phyloP scores from a whole-genome alignment of 2,113 vertebrate species.

The Actinemys pallida region DNA sequence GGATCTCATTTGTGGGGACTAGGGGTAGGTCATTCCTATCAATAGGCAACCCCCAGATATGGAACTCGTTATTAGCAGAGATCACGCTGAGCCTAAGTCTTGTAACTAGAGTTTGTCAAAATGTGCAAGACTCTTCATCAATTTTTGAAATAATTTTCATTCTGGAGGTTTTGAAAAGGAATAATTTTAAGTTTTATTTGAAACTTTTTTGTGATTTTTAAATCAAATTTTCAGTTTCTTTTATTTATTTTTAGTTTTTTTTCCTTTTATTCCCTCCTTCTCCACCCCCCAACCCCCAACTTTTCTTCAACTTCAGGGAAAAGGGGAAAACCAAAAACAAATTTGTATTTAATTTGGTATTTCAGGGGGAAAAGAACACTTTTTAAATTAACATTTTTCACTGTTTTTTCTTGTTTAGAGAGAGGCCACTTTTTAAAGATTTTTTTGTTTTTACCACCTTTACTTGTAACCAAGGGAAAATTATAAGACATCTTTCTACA shows the following conservation, averaged over 20 bases:
- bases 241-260: too few species aligned
- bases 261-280: too few species aligned
- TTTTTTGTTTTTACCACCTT: not conserved
- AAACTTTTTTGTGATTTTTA: too few species aligned
- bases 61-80: not conserved
- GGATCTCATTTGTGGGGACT: not conserved
- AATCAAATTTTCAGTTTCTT: too few species aligned
- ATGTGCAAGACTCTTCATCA: not conserved
- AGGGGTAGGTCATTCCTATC: too few species aligned
- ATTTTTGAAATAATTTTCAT: not conserved
- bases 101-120: not conserved
- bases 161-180: not conserved
- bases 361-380: not conserved
- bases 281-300: too few species aligned
- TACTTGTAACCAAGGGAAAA: not conserved
- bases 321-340: not conserved
- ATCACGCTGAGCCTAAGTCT: not conserved
- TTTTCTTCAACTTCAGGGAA: not conserved
- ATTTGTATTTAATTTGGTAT: not conserved
- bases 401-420: not conserved
- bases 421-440: not conserved
- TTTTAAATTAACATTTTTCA: not conserved
- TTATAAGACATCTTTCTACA: not conserved
- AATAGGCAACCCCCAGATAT: not conserved
- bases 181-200: not conserved